A percentile compares a stretch with the other conserved stretches of the same genome.
phyloP scores from a whole-genome alignment of 2,888 invertebrate species.

The Miltochrista miniata region DNA sequence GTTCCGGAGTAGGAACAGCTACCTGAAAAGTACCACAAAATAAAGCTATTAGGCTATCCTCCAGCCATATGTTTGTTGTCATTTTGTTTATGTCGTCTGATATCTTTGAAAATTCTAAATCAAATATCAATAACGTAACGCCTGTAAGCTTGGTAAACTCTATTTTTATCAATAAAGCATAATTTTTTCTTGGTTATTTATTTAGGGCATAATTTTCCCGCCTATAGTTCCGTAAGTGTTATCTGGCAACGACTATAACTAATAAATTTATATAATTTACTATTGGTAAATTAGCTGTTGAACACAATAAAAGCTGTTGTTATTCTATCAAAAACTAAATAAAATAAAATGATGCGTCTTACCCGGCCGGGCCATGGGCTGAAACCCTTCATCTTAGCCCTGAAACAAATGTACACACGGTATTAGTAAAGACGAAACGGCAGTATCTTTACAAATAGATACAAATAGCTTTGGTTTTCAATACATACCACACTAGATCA shows the following conservation, averaged over 20 bases:
- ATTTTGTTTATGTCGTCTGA: no score
- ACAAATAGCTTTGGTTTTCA: conserved; percentile 35
- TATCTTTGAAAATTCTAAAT: background rate
- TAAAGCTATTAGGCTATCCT: conserved; percentile 46
- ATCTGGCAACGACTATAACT: conserved; percentile 33
- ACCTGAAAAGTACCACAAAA: conserved; percentile 85
- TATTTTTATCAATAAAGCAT: conserved; percentile 14
- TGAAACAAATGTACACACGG: conserved; percentile 78
- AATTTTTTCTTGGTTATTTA: conserved; percentile 31
- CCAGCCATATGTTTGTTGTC: conserved; percentile 22
- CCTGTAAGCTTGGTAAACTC: conserved; percentile 2
- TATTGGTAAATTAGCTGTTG: conserved; percentile 11
- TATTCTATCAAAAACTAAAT: conserved; percentile 25
- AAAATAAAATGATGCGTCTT: conserved; percentile 81
- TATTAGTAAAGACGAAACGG: conserved; percentile 27
- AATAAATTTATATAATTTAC: conserved; percentile 24
- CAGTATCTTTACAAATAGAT: conserved; percentile 62
- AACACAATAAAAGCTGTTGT: conserved; percentile 7
- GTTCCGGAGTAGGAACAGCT: conserved; percentile 90
- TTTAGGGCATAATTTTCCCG: conserved; percentile 53
- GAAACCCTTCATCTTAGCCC: conserved; percentile 99
- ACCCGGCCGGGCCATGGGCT: conserved; percentile 99
- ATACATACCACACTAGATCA: conserved; percentile 82
- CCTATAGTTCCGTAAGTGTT: conserved; percentile 38
- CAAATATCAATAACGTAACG: background rate